Evolutionary conservation across 1,140 invertebrate species (phyloP).

Genomic region (Metopolophium dirhodum): DNA sequence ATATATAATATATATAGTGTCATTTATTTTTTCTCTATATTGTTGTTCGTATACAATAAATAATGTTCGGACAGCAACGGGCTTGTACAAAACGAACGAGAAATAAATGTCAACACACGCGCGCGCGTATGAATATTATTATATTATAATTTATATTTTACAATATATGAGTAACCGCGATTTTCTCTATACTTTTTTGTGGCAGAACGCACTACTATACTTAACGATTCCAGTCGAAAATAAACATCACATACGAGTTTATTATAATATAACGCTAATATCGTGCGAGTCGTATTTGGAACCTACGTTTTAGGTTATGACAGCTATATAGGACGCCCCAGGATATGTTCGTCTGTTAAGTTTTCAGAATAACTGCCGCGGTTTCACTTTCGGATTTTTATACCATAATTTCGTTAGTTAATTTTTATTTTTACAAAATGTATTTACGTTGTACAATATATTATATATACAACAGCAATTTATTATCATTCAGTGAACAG

Average conservation of each 20-base stretch:
- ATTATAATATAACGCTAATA: background rate
- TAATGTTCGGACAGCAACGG: conserved; percentile 21
- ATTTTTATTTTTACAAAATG: background rate
- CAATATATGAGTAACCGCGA: background rate
- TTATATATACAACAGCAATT: no score
- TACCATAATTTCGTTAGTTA: background rate
- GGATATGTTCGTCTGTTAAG: background rate
- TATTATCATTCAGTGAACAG: no score
- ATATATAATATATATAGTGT: background rate
- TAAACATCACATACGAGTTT: background rate
- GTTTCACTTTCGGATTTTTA: background rate
- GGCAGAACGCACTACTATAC: background rate
- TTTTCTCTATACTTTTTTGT: background rate
- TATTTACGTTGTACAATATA: background rate
- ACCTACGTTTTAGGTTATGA: background rate
- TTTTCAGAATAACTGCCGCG: background rate
- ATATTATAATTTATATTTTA: background rate
- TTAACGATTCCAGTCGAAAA: background rate
- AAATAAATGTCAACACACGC: conserved; percentile 47
- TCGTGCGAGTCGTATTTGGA: background rate
- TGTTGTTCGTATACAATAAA: conserved; percentile 6
- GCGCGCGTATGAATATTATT: conserved; percentile 27
- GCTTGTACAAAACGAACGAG: conserved; percentile 32
- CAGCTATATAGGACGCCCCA: background rate
- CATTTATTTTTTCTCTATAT: background rate